Evolutionary conservation across 2,888 invertebrate genomes (phyloP).

Genomic region (Drosophila nr. perissopoda): DNA sequence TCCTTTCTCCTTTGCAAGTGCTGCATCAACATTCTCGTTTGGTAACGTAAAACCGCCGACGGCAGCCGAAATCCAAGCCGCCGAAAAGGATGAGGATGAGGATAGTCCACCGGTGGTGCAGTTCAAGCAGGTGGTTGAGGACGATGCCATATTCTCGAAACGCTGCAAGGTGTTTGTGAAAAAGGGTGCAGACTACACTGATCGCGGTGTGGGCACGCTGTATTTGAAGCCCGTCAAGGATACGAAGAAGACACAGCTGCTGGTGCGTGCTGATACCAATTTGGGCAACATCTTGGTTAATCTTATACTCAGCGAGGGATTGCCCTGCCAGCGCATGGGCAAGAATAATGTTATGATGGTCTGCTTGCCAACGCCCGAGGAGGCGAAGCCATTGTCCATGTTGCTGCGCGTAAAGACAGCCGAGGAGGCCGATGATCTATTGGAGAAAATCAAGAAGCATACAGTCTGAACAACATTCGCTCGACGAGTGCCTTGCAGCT

Average conservation of each 20-base stretch:
- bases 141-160: conserved; percentile 93
- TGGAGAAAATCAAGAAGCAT: conserved; percentile 90
- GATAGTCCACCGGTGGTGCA: conserved; percentile 95
- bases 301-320: conserved; percentile 89
- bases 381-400: conserved; percentile 90
- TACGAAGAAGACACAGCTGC: conserved; percentile 91
- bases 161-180: conserved; percentile 96
- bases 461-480: conserved; percentile 86
- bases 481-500: conserved; percentile 15
- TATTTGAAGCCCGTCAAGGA: conserved; percentile 93
- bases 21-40: conserved; percentile 88
- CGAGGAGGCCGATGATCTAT: conserved; percentile 93
- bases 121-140: conserved; percentile 93
- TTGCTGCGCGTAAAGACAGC: conserved; percentile 94
- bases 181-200: conserved; percentile 91
- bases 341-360: conserved; percentile 96
- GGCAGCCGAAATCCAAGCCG: conserved; percentile 77
- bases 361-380: conserved; percentile 93
- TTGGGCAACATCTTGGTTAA: conserved; percentile 95
- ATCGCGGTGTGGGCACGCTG: conserved; percentile 95
- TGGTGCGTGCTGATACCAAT: conserved; percentile 95
- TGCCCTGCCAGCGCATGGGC: conserved; percentile 92
- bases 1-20: conserved; percentile 87
- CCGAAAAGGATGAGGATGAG: conserved; percentile 86
- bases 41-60: conserved; percentile 84